Evolutionary conservation across 1,140 invertebrate species (phyloP), one percentile per base, ranked within the genome.

Genomic region (Drosophila bipectinata): DNA sequence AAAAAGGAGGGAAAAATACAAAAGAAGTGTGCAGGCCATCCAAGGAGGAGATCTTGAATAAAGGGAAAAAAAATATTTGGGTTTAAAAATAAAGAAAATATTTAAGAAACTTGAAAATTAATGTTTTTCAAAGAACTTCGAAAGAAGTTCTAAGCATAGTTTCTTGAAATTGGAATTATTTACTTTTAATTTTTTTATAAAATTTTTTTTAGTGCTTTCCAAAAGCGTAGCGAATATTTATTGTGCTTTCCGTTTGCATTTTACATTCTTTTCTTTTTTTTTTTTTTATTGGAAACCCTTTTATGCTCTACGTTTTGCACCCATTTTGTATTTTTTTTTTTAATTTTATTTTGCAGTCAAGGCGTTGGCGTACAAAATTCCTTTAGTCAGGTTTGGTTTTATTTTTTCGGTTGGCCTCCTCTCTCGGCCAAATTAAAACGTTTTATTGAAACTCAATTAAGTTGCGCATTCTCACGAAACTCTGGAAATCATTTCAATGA

Each of bases 381-480:
- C 83, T 87, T 64, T 63, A 47, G 56, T 58, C 71, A 64, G 48
- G 52, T 67, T 54, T 15, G 4, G 10, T 7, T 15, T 44, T 15
- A 15, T 44, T 44, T 44, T 44, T 7, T 18, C 18, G 6, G 5
- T 24, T 10, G 44, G 34, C 3, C 39, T 37, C 30, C 34, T 48
- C 14, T 41, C 14, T 41, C n/a, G 67, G 63, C 68, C 71, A 82
- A 88, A 87, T 82, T 87, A 78, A 87, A 87, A 82, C 83, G 79
- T 87, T 87, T 88, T 87, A 87, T 87, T 87, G 82, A 87, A 88
- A 87, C 82, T 87, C 82, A 87, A 87, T 87, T 87, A 87, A 82
- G 72, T 82, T 66, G 82, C 62, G 71, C 71, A 88, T 87, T 87
- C 83, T 88, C 82, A 87, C 82, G 52, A 76, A 81, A 72, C 45